Conservation (phyloP, 1,140 invertebrate species). For the Hormaphis cornu region DNA sequence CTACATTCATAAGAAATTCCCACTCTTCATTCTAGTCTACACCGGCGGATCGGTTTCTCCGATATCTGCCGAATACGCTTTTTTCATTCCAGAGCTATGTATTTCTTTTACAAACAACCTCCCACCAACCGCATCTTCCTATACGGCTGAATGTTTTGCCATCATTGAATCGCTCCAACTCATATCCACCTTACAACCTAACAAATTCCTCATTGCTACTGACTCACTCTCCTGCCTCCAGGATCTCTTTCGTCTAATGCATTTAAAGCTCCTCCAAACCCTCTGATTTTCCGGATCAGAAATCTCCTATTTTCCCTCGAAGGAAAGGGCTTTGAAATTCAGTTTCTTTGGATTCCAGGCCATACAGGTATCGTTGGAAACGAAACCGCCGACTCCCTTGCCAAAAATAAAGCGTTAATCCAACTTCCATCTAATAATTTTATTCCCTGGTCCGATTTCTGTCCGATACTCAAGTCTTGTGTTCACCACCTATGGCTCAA, state of each 20-base stretch:
- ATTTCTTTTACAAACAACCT: not conserved
- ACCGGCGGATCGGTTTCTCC: not conserved
- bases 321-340: not conserved
- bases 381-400: not conserved
- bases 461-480: not conserved
- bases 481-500: not conserved
- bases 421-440: not conserved
- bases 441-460: too few species aligned
- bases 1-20: not conserved
- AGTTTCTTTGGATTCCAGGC: not conserved
- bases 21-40: not conserved
- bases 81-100: not conserved
- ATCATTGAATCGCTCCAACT: not conserved
- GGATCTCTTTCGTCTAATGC: not conserved
- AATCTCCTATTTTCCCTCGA: not conserved
- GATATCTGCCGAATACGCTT: not conserved
- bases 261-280: not conserved
- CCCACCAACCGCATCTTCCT: not conserved
- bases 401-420: not conserved
- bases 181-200: not conserved
- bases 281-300: not conserved
- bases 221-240: not conserved
- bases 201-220: not conserved
- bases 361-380: not conserved
- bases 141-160: not conserved